A percentile compares a stretch with the other conserved stretches of the same genome.
Conservation (phyloP, 2,888 invertebrate genomes). For the Habrosyne pyritoides region DNA sequence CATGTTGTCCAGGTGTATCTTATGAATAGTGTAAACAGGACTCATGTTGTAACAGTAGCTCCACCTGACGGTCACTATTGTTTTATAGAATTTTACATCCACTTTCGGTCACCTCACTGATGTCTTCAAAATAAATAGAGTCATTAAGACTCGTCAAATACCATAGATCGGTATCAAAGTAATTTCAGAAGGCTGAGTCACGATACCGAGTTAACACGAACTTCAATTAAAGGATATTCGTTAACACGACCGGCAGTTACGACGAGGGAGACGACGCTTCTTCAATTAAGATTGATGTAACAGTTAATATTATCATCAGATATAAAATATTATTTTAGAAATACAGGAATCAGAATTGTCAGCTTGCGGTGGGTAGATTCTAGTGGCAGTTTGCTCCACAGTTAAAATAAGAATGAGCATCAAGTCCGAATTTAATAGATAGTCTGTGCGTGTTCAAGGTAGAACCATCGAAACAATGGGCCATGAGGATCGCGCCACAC, state of each 20-base stretch:
- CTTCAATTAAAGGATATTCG: constrained; percentile 70
- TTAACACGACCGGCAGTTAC: constrained; percentile 44
- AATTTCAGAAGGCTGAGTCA: constrained; percentile 69
- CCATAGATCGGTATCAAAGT: constrained; percentile 72
- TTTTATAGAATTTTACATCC: constrained; percentile 35
- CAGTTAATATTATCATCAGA: constrained; percentile 2
- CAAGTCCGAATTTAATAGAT: constrained; percentile 62
- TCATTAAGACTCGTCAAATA: constrained; percentile 65
- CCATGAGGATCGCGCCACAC: constrained; percentile 59
- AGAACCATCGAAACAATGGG: constrained; percentile 71
- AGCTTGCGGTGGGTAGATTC: constrained; percentile 19
- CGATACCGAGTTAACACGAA: constrained; percentile 62
- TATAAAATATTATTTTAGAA: constrained; percentile 11
- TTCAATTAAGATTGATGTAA: constrained; percentile 43
- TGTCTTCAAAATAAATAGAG: constrained; percentile 61
- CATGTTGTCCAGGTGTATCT: constrained; percentile 58
- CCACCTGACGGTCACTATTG: constrained; percentile 19
- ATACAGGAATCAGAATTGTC: neutral
- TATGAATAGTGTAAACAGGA: constrained; percentile 65
- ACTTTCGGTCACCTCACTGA: constrained; percentile 43
- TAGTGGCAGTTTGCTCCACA: constrained; percentile 47
- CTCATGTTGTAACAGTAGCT: constrained; percentile 49
- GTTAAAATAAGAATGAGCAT: constrained; percentile 64
- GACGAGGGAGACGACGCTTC: constrained; percentile 33
- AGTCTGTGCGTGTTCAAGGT: constrained; percentile 72